Conservation (phyloP, 2,888 invertebrate genomes). For the Steromphala cineraria region DNA sequence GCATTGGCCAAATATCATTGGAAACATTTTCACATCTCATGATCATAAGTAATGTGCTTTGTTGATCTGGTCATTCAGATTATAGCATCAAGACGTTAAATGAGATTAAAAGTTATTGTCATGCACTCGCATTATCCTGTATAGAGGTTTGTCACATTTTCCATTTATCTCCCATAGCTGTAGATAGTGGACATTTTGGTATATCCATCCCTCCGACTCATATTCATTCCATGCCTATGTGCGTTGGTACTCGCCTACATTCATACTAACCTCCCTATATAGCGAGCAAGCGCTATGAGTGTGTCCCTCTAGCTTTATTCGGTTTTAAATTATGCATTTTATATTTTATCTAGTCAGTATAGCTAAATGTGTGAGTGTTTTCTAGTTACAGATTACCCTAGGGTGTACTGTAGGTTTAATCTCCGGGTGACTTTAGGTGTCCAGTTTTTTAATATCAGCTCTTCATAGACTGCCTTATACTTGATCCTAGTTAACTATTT, state of each 20-base stretch:
- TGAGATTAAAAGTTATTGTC: no score
- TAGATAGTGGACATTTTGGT: no score
- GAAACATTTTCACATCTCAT: no score
- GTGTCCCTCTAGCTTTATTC: conserved; percentile 23
- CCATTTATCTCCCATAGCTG: no score
- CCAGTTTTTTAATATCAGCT: not conserved
- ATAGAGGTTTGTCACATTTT: no score
- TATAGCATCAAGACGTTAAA: no score
- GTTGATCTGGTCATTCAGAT: no score
- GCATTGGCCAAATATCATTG: no score
- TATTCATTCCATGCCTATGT: no score
- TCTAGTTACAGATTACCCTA: conserved; percentile 8
- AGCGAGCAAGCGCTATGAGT: not conserved
- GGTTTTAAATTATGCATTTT: conserved; percentile 29
- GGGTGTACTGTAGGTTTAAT: conserved; percentile 11
- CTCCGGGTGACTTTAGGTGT: not conserved
- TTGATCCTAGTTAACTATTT: not conserved
- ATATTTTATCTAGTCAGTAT: conserved; percentile 30
- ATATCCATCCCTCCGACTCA: no score
- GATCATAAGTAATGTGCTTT: no score
- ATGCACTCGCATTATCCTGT: no score
- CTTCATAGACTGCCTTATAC: conserved; percentile 6
- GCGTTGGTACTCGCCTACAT: not conserved
- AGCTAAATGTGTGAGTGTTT: conserved; percentile 21
- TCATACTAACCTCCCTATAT: not conserved